Base-by-base conservation (phyloP, 1,140 invertebrate genomes). In the Drosophila fuyamai region DNA sequence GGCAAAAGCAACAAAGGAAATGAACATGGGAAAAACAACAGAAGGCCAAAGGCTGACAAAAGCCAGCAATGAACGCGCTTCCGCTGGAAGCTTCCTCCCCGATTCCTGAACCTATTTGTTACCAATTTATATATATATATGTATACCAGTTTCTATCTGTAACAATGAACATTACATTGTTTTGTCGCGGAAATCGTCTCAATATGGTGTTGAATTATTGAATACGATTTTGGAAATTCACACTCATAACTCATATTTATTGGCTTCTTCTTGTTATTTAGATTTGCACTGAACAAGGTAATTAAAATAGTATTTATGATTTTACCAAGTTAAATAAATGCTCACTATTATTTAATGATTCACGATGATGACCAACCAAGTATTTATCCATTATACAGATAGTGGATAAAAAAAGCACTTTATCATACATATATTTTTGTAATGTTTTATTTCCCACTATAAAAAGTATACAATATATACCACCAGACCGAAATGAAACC, bases 91-190 rank as follows among this genome's bases (percentile, higher is more conserved):
- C 57, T 73, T 67, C 73, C 71, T 60, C 43, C 27, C 14, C 55
- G 62, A 58, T 77, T 70, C 53, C 73, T 84, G 62, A 84, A 78
- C 75, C 76, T 78, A 81, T 86, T 86, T 86, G 82, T 86, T 86
- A 79, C 54, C 82, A 86, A 86, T 85, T 85, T 85, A 12, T 51
- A 51, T 59, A 77, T 51, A 56, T 18, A 29, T 58, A 46, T 48
- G 16, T 32, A 0, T 8, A 8, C n/a, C 12, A 27, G 18, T 57
- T 40, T 46, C 36, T 41, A 14, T 29, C 10, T 18, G 18, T 40
- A 10, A 7, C 29, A 56, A 56, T 18, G 12, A 29, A 27, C 41
- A 5, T 18, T 27, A 6, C 7, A 43, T 48, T 50, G 35, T 23
- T 50, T 80, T 84, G 40, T 48, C 43, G 43, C 46, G 77, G 50